Evolutionary conservation across 2,797 vertebrate genomes (phyloP), one percentile per base, ranked within the genome.

Genomic region (Urocyon cinereoargenteus): DNA sequence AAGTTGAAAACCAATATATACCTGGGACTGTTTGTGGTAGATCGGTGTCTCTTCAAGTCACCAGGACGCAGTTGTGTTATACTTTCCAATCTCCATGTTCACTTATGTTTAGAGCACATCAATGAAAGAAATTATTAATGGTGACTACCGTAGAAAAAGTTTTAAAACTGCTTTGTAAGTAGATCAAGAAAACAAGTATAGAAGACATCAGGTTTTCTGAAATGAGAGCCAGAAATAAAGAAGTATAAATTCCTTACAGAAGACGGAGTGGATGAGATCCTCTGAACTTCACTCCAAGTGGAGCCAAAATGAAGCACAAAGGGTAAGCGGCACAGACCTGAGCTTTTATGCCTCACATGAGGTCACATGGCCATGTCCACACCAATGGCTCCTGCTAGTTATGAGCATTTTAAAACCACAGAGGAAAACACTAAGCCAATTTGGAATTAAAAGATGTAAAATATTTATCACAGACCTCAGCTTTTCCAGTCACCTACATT

Each of bases 321-420:
- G 31, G 31, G 57, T 6, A 66, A 72, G 81, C 82, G 4, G 4
- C 28, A 19, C 83, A 77, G 86, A 90, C 62, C 31, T 36, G n/a
- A 57, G 61, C 75, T 97, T 97, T 98, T 98, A 98, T 98, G 49
- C 51, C 70, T 24, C n/a, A 87, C 13, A 0, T 0, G 49, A 91
- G 61, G 96, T 96, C 97, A 98, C 88, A 28, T 97, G 97, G 12
- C 55, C 62, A 26, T 7, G 15, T 7, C 11, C 61, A 81, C 31
- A 91, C 51, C 55, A 91, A 68, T 21, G 59, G 36, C 61, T 45
- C 49, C 92, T 78, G 49, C 22, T 75, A 49, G 51, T 86, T 36
- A 45, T 64, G 78, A 72, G 57, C 34, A 28, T 85, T 70, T 77
- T 34, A 82, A 83, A 90, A 70, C 66, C 86, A 94, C 4, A 1